Evolutionary conservation across 2,888 invertebrate genomes (phyloP).

Genomic region (Hypomecis punctinalis): DNA sequence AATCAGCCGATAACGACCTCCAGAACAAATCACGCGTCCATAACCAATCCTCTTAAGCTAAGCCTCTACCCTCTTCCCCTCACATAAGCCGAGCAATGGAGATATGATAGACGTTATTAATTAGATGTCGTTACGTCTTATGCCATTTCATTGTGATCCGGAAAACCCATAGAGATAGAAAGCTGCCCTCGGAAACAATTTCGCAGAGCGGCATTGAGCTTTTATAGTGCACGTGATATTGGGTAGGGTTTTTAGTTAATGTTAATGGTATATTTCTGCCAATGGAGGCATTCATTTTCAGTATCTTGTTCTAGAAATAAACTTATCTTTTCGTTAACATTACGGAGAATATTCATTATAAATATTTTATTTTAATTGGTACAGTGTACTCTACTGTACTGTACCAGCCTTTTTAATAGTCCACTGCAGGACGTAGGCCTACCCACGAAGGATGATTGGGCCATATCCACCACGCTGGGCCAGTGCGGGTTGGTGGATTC

Average conservation of each 20-base stretch:
- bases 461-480: too few relatives aligned
- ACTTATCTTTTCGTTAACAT: too few relatives aligned
- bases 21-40: slow-evolving; percentile 77
- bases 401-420: too few relatives aligned
- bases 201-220: background rate
- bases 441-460: too few relatives aligned
- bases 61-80: slow-evolving; percentile 57
- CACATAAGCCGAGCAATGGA: slow-evolving; percentile 77
- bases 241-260: background rate
- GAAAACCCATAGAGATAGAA: slow-evolving; percentile 66
- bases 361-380: too few relatives aligned
- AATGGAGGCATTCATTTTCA: too few relatives aligned
- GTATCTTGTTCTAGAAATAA: too few relatives aligned
- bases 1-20: slow-evolving; percentile 70
- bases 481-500: too few relatives aligned
- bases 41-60: slow-evolving; percentile 80
- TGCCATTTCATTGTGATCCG: slow-evolving; percentile 77
- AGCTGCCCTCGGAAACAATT: slow-evolving; percentile 52
- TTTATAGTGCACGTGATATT: slow-evolving; percentile 5
- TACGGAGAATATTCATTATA: too few relatives aligned
- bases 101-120: slow-evolving; percentile 84
- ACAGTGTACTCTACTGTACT: too few relatives aligned
- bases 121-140: slow-evolving; percentile 82
- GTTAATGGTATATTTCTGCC: background rate
- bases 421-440: too few relatives aligned